Evolutionary conservation across 2,797 vertebrate species (phyloP).

Genomic region (Sparus aurata): DNA sequence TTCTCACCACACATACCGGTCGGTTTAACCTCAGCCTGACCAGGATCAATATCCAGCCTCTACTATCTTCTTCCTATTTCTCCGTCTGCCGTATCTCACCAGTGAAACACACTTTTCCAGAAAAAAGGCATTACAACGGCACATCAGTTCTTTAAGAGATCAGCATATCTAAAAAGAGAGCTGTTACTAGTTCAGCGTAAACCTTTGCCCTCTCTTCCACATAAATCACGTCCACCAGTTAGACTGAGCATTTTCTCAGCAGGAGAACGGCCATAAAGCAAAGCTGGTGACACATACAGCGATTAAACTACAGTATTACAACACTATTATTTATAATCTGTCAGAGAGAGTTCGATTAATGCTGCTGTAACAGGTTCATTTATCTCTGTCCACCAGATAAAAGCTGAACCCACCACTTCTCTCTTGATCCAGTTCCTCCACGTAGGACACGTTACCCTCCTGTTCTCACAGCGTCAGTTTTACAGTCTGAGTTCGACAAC

Average conservation of each 20-base stretch:
- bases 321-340: slow-evolving; percentile 17
- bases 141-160: background rate
- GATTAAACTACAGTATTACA: slow-evolving; percentile 9
- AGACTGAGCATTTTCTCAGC: background rate
- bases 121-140: background rate
- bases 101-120: background rate
- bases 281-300: background rate
- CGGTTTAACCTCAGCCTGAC: slow-evolving; percentile 6
- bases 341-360: slow-evolving; percentile 10
- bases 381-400: slow-evolving; percentile 17
- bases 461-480: background rate
- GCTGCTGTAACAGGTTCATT: background rate
- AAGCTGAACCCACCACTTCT: slow-evolving; percentile 8
- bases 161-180: background rate
- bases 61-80: background rate
- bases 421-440: background rate
- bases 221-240: too few species aligned
- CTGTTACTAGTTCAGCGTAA: background rate
- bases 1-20: background rate
- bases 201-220: background rate
- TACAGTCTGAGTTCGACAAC: background rate
- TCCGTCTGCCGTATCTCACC: background rate
- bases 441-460: background rate
- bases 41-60: slow-evolving; percentile 5
- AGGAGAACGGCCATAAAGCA: background rate